Conservation (phyloP, 1,140 invertebrate genomes). For the Dufourea novaeangliae region DNA sequence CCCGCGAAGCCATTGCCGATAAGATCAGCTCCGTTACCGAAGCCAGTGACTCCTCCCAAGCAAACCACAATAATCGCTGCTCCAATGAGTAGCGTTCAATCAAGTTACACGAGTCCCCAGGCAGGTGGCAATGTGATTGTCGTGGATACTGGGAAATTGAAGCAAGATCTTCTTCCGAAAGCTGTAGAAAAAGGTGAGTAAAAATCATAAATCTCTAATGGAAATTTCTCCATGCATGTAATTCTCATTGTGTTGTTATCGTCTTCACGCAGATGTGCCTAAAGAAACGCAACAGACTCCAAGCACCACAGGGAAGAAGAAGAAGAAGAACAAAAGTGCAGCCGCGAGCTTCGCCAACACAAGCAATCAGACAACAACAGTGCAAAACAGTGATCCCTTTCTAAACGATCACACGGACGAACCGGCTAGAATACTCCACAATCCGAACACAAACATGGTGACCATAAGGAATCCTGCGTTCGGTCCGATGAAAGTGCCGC, state of each 20-base stretch:
- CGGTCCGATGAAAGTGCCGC: constrained; percentile 83
- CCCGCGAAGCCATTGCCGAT: constrained; percentile 79
- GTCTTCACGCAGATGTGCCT: constrained; percentile 36
- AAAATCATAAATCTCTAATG: background rate
- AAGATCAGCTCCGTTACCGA: constrained; percentile 74
- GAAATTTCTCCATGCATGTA: background rate
- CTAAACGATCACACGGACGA: constrained; percentile 66
- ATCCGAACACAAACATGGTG: constrained; percentile 85
- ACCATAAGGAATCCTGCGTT: constrained; percentile 87
- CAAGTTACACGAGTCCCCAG: constrained; percentile 76
- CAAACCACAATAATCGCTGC: constrained; percentile 80
- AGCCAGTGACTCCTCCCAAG: constrained; percentile 72
- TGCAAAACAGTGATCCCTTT: constrained; percentile 44
- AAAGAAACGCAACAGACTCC: constrained; percentile 57
- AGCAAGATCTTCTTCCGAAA: constrained; percentile 78
- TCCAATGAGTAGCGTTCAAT: constrained; percentile 75
- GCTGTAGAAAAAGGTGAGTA: constrained; percentile 71
- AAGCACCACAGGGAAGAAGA: constrained; percentile 79
- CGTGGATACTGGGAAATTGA: constrained; percentile 85
- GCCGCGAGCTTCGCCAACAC: constrained; percentile 45
- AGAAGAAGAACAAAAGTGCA: constrained; percentile 83
- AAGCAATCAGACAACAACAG: background rate
- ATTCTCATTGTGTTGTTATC: background rate
- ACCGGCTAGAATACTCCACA: constrained; percentile 76
- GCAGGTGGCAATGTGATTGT: constrained; percentile 85